Base-by-base conservation (phyloP, 2,888 invertebrate species). In the Blastobasis adustella region DNA sequence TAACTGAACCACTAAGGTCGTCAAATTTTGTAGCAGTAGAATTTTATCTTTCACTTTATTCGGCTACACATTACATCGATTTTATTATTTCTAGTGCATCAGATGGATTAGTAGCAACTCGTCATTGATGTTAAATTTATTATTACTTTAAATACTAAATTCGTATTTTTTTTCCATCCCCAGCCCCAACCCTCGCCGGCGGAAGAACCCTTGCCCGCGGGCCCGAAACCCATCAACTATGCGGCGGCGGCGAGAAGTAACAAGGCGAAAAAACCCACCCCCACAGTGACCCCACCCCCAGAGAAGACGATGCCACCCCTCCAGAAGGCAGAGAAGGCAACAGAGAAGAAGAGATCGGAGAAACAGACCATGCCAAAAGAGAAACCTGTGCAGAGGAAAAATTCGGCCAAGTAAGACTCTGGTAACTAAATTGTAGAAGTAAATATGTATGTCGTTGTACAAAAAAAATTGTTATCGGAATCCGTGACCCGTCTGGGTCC, bases 221-320 rank as follows among this genome's bases (percentile, higher is more conserved):
- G 76, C 0, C 63, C 72, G 44, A 88, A 88, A 54, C 88, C 88
- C 0, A 82, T 87, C 36, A 88, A 88, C 73, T 88, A 88, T 59
- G 88, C 88, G 5, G 88, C 88, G 0, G 88, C 88, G 0, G 88
- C 88, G 7, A 80, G 78, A 52, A 85, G 88, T 0, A 81, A 77
- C 67, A 87, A 86, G 46, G 82, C 86, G 4, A 82, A 82, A 37
- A 76, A 77, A 42, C 61, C 76, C 5, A 23, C 23, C 23, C 23
- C 23, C 23, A 23, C 3, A 23, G 58, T 65, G 1, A 55, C 72
- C 0, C 69, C 74, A 0, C 66, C 70, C 5, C 53, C 61, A 1
- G 69, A 73, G n/a, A 69, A 71, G 44, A 55, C 60, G 4, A 37
- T 50, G 53, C 5, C 60, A 10, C 58, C 61, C 10, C 42, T 10